Base-by-base conservation (phyloP, 2,888 invertebrate genomes). In the Pseudococcus jackbeardsleyi region DNA sequence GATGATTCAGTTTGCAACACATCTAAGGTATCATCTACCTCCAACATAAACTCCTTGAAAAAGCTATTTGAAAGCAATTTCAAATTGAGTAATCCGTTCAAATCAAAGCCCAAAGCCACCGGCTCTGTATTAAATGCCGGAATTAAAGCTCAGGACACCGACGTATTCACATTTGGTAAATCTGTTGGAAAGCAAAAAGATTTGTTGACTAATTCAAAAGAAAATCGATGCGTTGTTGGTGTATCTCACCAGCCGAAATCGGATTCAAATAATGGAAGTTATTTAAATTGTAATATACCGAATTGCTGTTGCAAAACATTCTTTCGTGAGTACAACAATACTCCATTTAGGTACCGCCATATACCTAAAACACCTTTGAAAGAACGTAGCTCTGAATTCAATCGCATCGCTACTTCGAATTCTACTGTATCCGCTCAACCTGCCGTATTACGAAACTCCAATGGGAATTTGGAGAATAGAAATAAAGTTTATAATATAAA, bases 301-400 rank as follows among this genome's bases (percentile, higher is more conserved):
- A 88, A 88, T 88, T 88, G 88, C 26, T 85, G 88, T 46, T 88
- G 88, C 50, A 88, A 88, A 85, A 84, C 88, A n/a, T 88, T 88
- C 33, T 88, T 85, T 50, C 84, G 88, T 22, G 50, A 85, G 17
- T 77, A 88, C 17, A 72, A 72, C 39, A 82, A 64, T 84, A 84
- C 84, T 46, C 79, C 87, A 0, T 87, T 79, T 50, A 42, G 79
- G 15, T 33, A 87, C 17, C 87, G 79, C 26, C 79, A 77, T 50
- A 15, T 79, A 39, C 54, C 87, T 22, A 87, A 87, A 42, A 50
- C 77, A 54, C 87, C 77, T 8, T 17, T 87, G 54, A 48, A 50
- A 77, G 87, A 87, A 77, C 87, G 87, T 48, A 79, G 79, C 54
- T 50, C 87, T 6, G 87, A 87, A 17, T 50, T 77, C 17, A 86